Percentiles rank a stretch among this genome's conserved stretches.
Evolutionary conservation across 2,797 vertebrate genomes (phyloP).

Genomic region (Sphenodon punctatus): DNA sequence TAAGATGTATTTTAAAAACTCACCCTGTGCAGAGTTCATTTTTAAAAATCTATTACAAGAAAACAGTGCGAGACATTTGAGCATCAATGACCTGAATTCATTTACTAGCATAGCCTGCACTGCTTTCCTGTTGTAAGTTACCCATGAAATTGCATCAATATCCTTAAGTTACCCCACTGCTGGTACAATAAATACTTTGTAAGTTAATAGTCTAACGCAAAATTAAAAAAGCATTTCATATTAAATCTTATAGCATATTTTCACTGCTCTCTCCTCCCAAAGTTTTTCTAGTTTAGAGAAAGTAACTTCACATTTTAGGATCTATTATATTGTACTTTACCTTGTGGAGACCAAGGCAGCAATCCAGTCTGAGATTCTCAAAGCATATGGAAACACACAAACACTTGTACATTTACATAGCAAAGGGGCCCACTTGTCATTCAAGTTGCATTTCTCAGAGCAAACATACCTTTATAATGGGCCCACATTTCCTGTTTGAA

Average conservation of each 20-base stretch:
- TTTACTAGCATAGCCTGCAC: neutral
- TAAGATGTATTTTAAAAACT: neutral
- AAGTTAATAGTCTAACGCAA: too few species aligned
- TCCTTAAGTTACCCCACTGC: neutral
- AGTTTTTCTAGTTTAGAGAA: neutral
- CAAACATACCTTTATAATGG: neutral
- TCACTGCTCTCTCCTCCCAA: neutral
- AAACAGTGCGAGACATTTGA: neutral
- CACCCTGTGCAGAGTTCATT: neutral
- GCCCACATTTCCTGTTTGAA: slow-evolving; percentile 50
- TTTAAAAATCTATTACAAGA: too few species aligned
- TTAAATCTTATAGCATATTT: neutral
- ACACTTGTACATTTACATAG: slow-evolving; percentile 12
- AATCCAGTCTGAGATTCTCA: neutral
- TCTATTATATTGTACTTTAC: neutral
- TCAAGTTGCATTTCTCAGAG: neutral
- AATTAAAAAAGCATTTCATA: neutral
- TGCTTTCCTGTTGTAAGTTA: neutral
- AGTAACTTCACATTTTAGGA: neutral
- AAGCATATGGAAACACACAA: neutral
- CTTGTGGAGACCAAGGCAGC: neutral
- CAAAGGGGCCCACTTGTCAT: neutral
- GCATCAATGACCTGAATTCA: neutral
- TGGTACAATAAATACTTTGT: neutral
- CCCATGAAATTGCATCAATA: neutral